phyloP scores from a whole-genome alignment of 2,888 invertebrate species.

The Latrodectus elegans region DNA sequence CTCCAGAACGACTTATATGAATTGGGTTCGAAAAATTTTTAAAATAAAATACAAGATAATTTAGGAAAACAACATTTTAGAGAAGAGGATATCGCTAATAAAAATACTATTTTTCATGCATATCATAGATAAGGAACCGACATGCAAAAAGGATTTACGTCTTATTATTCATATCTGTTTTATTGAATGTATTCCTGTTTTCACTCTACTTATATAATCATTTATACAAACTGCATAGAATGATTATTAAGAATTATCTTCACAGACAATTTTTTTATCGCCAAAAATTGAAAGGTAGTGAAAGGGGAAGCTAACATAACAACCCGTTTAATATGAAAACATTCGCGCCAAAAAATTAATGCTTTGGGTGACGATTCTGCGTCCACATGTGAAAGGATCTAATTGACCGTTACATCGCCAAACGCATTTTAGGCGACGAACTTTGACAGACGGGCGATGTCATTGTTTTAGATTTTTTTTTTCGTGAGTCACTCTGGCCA shows the following conservation, averaged over 20 bases:
- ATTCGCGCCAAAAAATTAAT: background rate
- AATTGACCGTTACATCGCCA: background rate
- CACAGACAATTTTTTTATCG: too few species aligned
- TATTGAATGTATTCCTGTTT: background rate
- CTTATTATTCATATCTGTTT: too few species aligned
- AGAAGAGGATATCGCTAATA: too few species aligned
- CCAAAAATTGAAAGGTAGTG: too few species aligned
- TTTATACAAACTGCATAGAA: background rate
- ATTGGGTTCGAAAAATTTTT: too few species aligned
- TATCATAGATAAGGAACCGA: too few species aligned
- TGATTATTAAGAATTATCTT: too few species aligned
- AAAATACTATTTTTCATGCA: too few species aligned
- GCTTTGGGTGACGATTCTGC: background rate
- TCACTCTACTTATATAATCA: background rate
- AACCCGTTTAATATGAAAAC: slow-evolving; percentile 5
- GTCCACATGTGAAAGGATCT: background rate
- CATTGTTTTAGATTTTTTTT: slow-evolving; percentile 21
- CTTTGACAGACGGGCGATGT: slow-evolving; percentile 1
- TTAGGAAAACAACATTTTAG: too few species aligned
- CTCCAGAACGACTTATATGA: too few species aligned
- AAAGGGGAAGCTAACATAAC: background rate
- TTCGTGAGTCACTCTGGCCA: slow-evolving; percentile 11
- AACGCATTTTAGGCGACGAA: background rate
- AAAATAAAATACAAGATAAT: too few species aligned
- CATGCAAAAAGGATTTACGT: too few species aligned